Conservation (phyloP, 2,888 invertebrate genomes). For the Hartigia nigra region DNA sequence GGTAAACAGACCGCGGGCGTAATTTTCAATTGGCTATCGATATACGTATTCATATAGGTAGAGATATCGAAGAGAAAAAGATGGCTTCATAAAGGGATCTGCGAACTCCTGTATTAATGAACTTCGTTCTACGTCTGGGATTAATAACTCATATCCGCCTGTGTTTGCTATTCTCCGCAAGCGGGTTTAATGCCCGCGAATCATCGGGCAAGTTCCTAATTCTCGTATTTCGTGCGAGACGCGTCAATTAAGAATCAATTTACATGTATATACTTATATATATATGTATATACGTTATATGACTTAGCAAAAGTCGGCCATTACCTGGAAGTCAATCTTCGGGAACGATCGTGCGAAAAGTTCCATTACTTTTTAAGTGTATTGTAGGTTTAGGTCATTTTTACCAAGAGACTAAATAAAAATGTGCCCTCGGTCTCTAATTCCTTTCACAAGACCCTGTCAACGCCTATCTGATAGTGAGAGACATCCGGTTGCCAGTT, state of each 20-base stretch:
- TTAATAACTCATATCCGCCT: neutral
- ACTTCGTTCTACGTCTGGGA: neutral
- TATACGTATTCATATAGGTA: neutral
- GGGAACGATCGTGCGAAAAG: neutral
- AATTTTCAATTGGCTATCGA: neutral
- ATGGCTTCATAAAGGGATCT: neutral
- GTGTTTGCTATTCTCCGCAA: neutral
- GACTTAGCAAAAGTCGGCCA: neutral
- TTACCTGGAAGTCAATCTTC: neutral
- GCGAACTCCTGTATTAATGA: neutral
- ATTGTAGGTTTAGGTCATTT: neutral
- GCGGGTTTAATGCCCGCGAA: neutral
- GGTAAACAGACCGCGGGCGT: neutral
- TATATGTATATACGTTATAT: neutral
- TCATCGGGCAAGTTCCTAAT: neutral
- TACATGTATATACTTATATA: constrained; percentile 4
- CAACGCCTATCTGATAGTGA: constrained; percentile 49
- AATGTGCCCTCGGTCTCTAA: neutral
- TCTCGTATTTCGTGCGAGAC: neutral
- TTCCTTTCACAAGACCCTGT: constrained; percentile 27
- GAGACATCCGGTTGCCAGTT: constrained; percentile 41
- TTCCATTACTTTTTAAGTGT: neutral
- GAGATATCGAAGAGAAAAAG: neutral
- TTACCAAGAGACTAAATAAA: neutral
- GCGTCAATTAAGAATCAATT: constrained; percentile 29